phyloP scores from a whole-genome alignment of 2,797 vertebrate species.

The Pteronotus mesoamericanus region DNA sequence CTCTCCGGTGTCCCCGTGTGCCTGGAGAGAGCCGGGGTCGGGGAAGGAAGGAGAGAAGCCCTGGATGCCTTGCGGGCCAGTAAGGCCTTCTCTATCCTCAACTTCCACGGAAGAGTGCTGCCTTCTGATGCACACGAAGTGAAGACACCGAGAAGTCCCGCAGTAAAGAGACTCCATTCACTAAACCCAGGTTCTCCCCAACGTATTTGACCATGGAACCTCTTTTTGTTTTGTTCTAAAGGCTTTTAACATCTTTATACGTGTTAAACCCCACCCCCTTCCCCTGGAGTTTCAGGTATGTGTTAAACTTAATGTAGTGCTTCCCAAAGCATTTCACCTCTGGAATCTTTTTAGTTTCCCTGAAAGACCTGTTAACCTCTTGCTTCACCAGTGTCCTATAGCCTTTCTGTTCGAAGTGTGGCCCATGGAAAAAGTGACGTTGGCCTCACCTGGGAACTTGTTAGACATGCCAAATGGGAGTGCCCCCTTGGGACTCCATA shows the following conservation, averaged over 20 bases:
- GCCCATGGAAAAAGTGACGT: neutral
- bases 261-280: neutral
- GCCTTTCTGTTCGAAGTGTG: neutral
- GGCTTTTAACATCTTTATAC: neutral
- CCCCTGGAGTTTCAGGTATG: neutral
- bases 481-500: rapidly evolving
- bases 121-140: neutral
- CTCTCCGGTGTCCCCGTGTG: neutral
- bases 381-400: neutral
- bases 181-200: neutral
- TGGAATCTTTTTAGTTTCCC: neutral
- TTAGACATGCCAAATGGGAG: neutral
- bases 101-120: neutral
- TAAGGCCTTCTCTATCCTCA: neutral
- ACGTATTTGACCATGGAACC: neutral
- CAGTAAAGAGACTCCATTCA: neutral
- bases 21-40: neutral
- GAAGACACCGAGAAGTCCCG: neutral
- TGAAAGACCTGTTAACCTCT: neutral
- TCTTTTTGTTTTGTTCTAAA: neutral
- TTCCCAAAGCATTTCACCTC: neutral
- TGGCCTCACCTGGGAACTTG: neutral
- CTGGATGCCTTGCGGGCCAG: neutral
- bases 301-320: neutral
- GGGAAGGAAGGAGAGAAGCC: neutral